Evolutionary conservation across 2,797 vertebrate genomes (phyloP).

Genomic region (Aselliscus stoliczkanus): DNA sequence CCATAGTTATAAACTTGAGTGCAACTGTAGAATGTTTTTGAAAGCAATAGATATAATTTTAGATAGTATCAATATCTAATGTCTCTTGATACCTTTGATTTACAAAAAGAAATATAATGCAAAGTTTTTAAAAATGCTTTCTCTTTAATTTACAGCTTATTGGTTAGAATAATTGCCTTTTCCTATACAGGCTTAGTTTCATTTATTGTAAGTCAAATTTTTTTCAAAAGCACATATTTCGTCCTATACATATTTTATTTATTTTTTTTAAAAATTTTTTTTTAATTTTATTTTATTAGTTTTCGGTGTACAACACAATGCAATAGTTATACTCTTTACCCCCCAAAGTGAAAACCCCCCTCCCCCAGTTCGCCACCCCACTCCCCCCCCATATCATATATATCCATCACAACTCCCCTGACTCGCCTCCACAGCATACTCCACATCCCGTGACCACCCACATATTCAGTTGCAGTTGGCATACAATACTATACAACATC

Average conservation of each 20-base stretch:
- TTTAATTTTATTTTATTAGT: too few species aligned
- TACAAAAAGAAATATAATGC: not conserved
- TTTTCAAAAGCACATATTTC: not conserved
- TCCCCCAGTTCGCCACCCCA: too few species aligned
- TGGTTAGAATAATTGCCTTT: not conserved
- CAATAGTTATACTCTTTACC: too few species aligned
- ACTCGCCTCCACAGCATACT: too few species aligned
- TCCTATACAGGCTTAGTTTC: not conserved
- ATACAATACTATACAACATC: too few species aligned
- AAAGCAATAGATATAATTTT: conserved; percentile 32
- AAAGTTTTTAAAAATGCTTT: not conserved
- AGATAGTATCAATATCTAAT: not conserved
- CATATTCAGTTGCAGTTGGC: too few species aligned
- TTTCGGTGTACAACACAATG: too few species aligned
- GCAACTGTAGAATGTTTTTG: not conserved
- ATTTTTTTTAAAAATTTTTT: too few species aligned
- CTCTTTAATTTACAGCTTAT: not conserved
- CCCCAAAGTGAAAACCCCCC: too few species aligned
- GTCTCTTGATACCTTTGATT: not conserved
- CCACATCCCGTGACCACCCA: too few species aligned
- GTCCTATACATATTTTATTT: not conserved
- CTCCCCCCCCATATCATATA: too few species aligned
- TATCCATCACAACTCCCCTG: too few species aligned
- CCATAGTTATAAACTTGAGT: not conserved
- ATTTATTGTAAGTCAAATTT: not conserved